Percentiles rank a stretch among this genome's conserved stretches.
These are phyloP conservation scores for Gambusia affinis DNA, from an alignment of 2,113 vertebrate species.

Conservation along the genomic window DNA sequence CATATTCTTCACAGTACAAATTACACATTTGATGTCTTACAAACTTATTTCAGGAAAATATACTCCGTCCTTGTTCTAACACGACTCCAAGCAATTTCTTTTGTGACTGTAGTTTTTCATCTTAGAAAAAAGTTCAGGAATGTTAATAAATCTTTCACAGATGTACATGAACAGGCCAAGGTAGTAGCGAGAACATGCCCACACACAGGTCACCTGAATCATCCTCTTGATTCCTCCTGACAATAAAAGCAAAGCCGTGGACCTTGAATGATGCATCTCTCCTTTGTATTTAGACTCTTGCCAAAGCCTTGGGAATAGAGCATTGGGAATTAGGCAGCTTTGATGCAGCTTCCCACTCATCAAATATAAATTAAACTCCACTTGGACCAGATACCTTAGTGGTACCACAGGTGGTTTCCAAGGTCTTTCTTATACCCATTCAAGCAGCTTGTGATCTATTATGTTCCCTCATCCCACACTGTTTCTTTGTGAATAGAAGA, in stretches of 20 bases:
- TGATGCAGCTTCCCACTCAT: neutral
- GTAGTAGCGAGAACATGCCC: neutral
- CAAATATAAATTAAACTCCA: neutral
- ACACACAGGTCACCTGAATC: neutral
- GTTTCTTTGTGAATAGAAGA: neutral
- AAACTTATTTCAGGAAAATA: neutral
- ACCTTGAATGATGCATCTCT: neutral
- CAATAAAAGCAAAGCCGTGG: neutral
- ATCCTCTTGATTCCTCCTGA: neutral
- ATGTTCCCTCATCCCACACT: neutral
- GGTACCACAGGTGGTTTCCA: neutral
- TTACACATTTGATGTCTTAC: neutral
- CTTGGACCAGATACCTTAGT: neutral
- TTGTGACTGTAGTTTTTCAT: neutral
- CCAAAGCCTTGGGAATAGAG: neutral
- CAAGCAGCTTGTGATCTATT: neutral
- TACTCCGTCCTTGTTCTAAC: conserved; percentile 5
- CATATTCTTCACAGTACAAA: neutral
- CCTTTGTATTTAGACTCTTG: neutral
- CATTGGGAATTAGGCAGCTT: neutral
- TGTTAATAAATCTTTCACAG: neutral
- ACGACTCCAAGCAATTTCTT: neutral
- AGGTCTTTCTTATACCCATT: neutral
- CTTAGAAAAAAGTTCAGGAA: neutral
- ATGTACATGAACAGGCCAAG: neutral